Evolutionary conservation across 2,797 vertebrate species (phyloP), one percentile per base, ranked within the genome.

Genomic region (Myotis planiceps): DNA sequence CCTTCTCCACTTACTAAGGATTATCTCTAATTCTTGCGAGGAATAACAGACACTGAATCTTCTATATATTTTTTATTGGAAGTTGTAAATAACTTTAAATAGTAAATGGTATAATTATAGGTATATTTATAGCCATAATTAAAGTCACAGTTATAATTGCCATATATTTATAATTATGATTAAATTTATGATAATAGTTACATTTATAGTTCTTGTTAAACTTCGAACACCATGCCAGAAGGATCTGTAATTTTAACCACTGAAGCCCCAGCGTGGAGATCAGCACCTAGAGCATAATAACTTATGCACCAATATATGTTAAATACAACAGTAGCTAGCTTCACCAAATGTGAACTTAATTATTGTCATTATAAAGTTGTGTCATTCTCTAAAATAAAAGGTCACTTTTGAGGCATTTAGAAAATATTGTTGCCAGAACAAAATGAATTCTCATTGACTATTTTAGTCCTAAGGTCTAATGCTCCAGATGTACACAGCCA

Each of bases 121-220:
- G 29, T 86, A 39, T 95, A 95, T 82, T 95, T 97, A 94, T 90
- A 97, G 83, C 53, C 23, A 95, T 78, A 96, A 97, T 97, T 97
- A 68, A 6, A 93, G 39, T 69, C 60, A 72, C 19, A 96, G n/a
- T 78, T 75, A 34, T 89, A 96, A 97, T 97, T 94, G 25, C 42
- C 23, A 39, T 84, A 91, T 93, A 96, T 89, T 89, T 96, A 92
- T 94, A 96, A 97, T 96, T 96, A 86, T 78, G 63, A 94, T 89
- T 84, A 92, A 94, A 93, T 97, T 94, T 96, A 92, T 96, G 18
- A 85, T 88, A 84, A 53, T 84, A 93, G 42, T 94, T 91, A 83
- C 60, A 94, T 90, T 97, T 96, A 94, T 81, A 94, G 21, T 87
- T 95, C 94, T 92, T 90, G 16, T 91, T 94, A 90, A 94, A 87